Base-by-base conservation (phyloP, 2,888 invertebrate genomes). In the Trichogramma evanescens region DNA sequence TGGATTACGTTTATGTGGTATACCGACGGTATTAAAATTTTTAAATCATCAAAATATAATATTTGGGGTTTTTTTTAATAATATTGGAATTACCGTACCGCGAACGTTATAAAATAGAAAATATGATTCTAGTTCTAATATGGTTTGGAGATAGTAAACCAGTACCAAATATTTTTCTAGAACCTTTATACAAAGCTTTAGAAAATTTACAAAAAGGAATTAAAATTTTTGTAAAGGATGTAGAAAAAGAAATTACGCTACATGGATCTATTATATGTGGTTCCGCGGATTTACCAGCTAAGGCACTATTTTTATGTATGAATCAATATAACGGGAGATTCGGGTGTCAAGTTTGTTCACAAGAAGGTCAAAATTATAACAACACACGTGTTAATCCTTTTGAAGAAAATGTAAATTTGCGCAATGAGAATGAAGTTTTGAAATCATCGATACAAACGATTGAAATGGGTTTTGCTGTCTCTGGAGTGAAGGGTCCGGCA, bases 1-100 rank as follows among this genome's bases (percentile, higher is more conserved):
- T 43, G 44, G 42, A 39, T 52, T 9, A 41, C 52, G 9, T 52
- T 52, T 40, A 5, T 41, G 9, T 40, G 52, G 52, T 52, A 52
- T 4, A 41, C 50, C 9, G 60, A 64, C 58, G 65, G 63, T 5
- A 55, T 64, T 44, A 58, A 54, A 54, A 53, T 65, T 41, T 64
- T 61, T 48, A 56, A 52, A 58, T 66, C 64, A 6, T 56, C 55
- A n/a, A 54, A 54, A n/a, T 62, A 39, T 43, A 56, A 49, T 52
- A 58, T 64, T 10, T 66, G 64, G 64, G 64, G 63, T 13, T 53
- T 66, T 26, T 51, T 57, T 43, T 63, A 39, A 55, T 63, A 26
- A 61, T 65, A 26, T 61, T 65, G 38, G 66, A 65, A 50, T 50
- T 66, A 40, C 61, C 61, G 41, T 64, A 59, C 49, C 43, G 44